Evolutionary conservation across 1,140 invertebrate genomes (phyloP).

Genomic region (Trachelipus rathkii): DNA sequence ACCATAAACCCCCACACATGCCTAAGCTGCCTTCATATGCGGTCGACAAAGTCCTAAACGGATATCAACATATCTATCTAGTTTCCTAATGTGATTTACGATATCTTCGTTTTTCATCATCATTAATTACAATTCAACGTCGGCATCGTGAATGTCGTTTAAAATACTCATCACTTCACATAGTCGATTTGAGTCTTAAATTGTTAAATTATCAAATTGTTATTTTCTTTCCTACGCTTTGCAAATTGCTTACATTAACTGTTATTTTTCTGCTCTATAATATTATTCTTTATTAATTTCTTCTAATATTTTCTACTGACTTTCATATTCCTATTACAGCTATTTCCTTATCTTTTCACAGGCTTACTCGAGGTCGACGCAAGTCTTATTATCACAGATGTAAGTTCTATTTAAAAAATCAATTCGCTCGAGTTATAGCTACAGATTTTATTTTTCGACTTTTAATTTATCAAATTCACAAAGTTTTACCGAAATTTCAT

Average conservation of each 20-base stretch:
- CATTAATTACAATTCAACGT: neutral
- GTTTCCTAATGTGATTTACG: neutral
- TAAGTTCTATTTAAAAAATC: neutral
- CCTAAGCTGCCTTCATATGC: neutral
- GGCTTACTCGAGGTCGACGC: neutral
- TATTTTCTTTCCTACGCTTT: neutral
- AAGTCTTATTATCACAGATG: neutral
- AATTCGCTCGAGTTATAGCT: neutral
- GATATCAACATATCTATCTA: neutral
- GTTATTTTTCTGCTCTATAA: neutral
- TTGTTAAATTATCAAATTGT: neutral
- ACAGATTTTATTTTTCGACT: neutral
- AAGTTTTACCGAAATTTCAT: slow-evolving; percentile 8
- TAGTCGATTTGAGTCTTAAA: neutral
- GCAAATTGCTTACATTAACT: neutral
- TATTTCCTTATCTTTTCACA: neutral
- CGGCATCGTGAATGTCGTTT: neutral
- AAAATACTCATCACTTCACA: neutral
- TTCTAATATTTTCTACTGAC: neutral
- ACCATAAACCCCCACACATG: no score
- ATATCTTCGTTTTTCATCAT: slow-evolving; percentile 11
- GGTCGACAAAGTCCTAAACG: neutral
- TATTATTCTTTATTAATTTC: neutral
- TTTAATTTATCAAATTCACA: slow-evolving; percentile 9
- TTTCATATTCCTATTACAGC: neutral